A percentile compares a stretch with the other conserved stretches of the same genome.
These are phyloP conservation scores for Actinernus sp. DNA, from an alignment of 92 coral and sea anemone species.

Conservation along the genomic window DNA sequence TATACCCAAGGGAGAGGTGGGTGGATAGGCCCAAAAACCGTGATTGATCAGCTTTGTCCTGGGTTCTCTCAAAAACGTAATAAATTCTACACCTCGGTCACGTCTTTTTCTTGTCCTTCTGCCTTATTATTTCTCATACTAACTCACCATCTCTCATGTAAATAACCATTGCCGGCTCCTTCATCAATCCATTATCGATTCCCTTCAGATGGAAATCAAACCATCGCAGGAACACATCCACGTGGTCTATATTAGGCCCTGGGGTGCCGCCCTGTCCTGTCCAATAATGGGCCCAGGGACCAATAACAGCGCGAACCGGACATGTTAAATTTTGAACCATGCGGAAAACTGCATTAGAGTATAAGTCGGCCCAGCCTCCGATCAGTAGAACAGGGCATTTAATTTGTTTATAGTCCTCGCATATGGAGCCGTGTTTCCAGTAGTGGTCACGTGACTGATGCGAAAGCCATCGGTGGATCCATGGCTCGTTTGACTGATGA, in stretches of 20 bases:
- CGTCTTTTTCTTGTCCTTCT: no score
- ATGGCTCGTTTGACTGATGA: constrained; percentile 48
- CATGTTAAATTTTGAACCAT: constrained; percentile 71
- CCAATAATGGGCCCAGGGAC: constrained; percentile 85
- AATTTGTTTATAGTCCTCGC: constrained; percentile 67
- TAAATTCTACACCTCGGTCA: no score
- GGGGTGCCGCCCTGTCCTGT: constrained; percentile 45
- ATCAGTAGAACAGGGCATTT: constrained; percentile 69
- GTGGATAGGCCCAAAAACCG: no score
- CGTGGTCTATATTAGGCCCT: constrained; percentile 74
- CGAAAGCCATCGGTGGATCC: constrained; percentile 73
- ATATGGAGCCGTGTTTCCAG: constrained; percentile 83
- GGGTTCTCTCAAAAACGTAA: no score
- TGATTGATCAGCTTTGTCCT: no score
- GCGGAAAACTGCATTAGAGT: constrained; percentile 67
- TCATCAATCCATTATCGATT: constrained; percentile 61
- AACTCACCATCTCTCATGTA: constrained; percentile 69
- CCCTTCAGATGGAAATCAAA: constrained; percentile 82
- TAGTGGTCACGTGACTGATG: constrained; percentile 80
- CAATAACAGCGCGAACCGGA: constrained; percentile 58
- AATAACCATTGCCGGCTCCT: constrained; percentile 62
- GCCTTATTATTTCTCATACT: no score
- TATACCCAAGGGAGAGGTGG: no score
- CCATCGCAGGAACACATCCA: constrained; percentile 73
- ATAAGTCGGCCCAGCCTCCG: constrained; percentile 81